Conservation (phyloP, 2,113 vertebrate species). For the Sylvilagus bachmani region DNA sequence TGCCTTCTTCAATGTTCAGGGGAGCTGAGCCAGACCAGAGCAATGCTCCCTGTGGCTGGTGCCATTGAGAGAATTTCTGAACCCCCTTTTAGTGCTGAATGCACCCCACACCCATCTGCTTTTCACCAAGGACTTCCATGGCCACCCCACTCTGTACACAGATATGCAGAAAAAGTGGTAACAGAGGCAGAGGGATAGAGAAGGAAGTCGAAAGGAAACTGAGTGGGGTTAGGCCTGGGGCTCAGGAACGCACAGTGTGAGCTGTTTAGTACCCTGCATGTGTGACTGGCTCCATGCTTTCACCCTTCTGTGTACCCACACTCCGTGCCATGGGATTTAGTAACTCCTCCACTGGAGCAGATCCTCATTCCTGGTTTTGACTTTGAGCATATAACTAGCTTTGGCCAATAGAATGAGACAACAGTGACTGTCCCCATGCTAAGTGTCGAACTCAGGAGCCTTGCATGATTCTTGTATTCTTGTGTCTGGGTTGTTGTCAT, state of each 20-base stretch:
- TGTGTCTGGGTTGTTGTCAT: not conserved
- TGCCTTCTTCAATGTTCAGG: fast-evolving
- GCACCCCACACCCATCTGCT: too few species aligned
- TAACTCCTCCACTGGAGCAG: too few species aligned
- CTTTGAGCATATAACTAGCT: not conserved
- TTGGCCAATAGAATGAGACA: not conserved
- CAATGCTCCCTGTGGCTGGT: not conserved
- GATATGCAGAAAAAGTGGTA: not conserved
- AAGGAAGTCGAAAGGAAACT: not conserved
- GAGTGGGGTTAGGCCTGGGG: not conserved
- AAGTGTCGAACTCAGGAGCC: too few species aligned
- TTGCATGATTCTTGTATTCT: not conserved
- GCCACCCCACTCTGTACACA: not conserved
- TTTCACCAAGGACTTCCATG: not conserved
- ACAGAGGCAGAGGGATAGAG: not conserved
- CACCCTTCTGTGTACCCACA: not conserved
- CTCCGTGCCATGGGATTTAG: not conserved
- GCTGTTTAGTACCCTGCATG: not conserved
- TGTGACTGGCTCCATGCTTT: not conserved
- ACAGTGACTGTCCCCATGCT: not conserved
- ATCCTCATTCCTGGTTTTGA: not conserved
- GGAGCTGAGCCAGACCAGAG: not conserved
- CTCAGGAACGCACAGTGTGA: fast-evolving
- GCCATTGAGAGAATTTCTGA: not conserved
- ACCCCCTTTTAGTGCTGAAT: not conserved